A percentile compares a stretch with the other conserved stretches of the same genome.
Conservation (phyloP, 2,888 invertebrate genomes). For the Torymus tubicola region DNA sequence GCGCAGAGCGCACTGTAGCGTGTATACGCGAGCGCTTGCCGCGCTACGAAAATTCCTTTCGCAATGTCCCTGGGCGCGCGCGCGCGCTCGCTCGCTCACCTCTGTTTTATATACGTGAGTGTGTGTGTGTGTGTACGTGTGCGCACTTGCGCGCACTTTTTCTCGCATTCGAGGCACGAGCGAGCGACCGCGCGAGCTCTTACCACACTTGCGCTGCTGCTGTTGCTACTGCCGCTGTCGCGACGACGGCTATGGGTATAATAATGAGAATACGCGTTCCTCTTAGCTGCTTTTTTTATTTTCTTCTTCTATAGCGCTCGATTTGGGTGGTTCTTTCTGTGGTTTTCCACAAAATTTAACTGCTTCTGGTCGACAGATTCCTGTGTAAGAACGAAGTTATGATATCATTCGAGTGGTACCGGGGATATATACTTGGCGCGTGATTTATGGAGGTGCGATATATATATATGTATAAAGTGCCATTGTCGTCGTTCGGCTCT, state of each 20-base stretch:
- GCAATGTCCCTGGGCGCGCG: conserved; percentile 31
- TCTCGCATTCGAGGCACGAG: conserved; percentile 13
- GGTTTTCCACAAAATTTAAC: no score
- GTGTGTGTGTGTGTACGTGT: no score
- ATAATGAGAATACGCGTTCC: conserved; percentile 43
- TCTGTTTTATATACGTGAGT: no score
- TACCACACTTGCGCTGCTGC: conserved; percentile 20
- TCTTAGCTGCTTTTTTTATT: background rate
- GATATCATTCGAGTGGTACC: no score
- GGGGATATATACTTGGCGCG: no score
- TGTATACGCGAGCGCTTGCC: conserved; percentile 23
- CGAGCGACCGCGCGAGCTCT: conserved; percentile 20
- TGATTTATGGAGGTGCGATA: no score
- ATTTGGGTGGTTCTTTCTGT: no score
- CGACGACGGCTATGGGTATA: background rate
- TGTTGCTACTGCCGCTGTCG: background rate
- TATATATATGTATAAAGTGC: no score
- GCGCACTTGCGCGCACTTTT: conserved; percentile 6
- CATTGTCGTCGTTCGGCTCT: no score
- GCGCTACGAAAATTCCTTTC: conserved; percentile 47
- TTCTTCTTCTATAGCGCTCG: no score
- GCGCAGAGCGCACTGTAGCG: conserved; percentile 39
- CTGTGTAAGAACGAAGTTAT: no score
- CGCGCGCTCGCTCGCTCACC: background rate
- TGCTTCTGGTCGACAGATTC: no score